Conservation (phyloP, 2,888 invertebrate genomes). For the Allophyes oxyacanthae region DNA sequence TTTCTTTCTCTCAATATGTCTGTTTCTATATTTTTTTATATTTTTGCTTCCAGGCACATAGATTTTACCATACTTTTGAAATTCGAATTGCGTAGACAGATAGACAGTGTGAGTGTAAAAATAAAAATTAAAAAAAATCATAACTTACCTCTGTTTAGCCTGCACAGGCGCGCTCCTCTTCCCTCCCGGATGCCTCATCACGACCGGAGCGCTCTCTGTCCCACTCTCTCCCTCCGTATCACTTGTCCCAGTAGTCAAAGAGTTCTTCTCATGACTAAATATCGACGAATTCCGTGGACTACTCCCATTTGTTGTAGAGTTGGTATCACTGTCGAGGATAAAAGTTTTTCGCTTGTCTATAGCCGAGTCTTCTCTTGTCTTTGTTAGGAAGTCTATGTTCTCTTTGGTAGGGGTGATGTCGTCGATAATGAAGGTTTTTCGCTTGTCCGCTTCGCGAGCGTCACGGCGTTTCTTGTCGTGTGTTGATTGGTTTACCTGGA, state of each 20-base stretch:
- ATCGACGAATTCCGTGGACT: constrained; percentile 85
- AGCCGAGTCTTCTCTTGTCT: constrained; percentile 64
- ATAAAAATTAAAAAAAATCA: too few relatives aligned
- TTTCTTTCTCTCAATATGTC: too few relatives aligned
- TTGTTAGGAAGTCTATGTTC: constrained; percentile 75
- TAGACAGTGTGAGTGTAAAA: too few relatives aligned
- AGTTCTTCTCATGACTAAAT: constrained; percentile 79
- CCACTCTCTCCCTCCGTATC: constrained; percentile 85
- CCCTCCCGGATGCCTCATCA: constrained; percentile 70
- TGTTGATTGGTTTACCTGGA: constrained; percentile 74
- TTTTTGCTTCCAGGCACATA: too few relatives aligned
- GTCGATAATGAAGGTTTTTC: constrained; percentile 81
- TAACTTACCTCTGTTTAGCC: constrained; percentile 76
- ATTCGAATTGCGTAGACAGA: too few relatives aligned
- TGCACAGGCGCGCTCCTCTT: constrained; percentile 66
- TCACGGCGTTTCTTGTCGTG: constrained; percentile 74
- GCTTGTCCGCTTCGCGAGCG: constrained; percentile 71
- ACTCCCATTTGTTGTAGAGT: constrained; percentile 85
- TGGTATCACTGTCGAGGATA: constrained; percentile 84
- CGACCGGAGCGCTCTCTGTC: constrained; percentile 81
- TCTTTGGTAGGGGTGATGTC: constrained; percentile 82
- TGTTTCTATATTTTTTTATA: too few relatives aligned
- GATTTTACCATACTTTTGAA: too few relatives aligned
- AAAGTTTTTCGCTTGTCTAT: constrained; percentile 83
- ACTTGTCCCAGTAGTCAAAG: constrained; percentile 76